These are phyloP conservation scores for Brotula barbata DNA, from an alignment of 2,797 vertebrate genomes.

Conservation along the genomic window DNA sequence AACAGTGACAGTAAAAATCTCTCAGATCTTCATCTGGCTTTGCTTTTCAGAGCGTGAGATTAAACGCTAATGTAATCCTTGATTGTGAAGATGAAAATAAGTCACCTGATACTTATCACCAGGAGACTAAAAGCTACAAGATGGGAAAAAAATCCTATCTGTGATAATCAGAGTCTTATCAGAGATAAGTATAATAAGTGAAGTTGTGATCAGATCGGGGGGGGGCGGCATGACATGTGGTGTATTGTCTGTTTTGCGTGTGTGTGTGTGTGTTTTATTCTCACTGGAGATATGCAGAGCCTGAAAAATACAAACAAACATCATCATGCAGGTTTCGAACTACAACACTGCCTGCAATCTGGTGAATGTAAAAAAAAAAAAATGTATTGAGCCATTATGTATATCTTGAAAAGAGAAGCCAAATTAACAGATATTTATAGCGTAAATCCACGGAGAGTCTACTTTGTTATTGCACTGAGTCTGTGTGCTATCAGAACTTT, in stretches of 20 bases:
- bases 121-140: conserved; percentile 45
- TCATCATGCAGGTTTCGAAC: no score
- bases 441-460: no score
- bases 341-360: background rate
- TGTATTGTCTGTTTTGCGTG: conserved; percentile 12
- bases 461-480: background rate
- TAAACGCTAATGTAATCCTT: conserved; percentile 62
- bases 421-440: background rate
- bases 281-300: no score
- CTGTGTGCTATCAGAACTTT: conserved; percentile 2
- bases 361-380: background rate
- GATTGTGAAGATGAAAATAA: conserved; percentile 71
- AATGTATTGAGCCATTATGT: background rate
- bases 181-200: conserved; percentile 53
- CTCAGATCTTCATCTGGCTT: conserved; percentile 61
- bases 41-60: conserved; percentile 68
- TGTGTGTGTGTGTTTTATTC: no score
- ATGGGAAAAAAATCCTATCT: conserved; percentile 46
- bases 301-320: no score
- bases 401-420: background rate
- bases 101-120: conserved; percentile 60
- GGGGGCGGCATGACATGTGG: background rate
- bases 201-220: conserved; percentile 47
- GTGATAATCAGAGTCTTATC: conserved; percentile 63
- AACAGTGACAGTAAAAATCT: conserved; percentile 65